Base-by-base conservation (phyloP, 1,140 invertebrate genomes). In the Eumeta japonica region DNA sequence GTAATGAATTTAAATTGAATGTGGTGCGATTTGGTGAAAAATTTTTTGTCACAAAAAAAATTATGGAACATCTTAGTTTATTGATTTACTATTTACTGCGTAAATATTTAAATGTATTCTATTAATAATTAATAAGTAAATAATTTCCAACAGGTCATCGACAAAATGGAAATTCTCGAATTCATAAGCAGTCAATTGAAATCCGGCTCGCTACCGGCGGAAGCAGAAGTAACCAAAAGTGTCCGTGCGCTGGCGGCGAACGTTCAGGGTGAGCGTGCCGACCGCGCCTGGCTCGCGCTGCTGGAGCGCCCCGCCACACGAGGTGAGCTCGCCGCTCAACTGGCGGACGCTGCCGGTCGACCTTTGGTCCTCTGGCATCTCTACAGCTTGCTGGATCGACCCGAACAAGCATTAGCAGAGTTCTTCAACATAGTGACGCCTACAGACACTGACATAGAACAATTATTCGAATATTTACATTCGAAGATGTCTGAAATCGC, bases 381-480 rank as follows among this genome's bases (percentile, higher is more conserved):
- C 12, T 41, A 60, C 32, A 46, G 48, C 0, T 40, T 49, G 15
- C 45, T 57, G 3, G 50, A 53, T 12, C 9, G 9, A 12, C 7
- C 4, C 13, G 28, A 12, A 30, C 40, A 38, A 12, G 62, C 58
- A 13, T 17, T 75, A 10, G 41, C 51, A 27, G 38, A 72, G 3
- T 74, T 74, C 37, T 66, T 74, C 31, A 35, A 59, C 32, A 67
- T 72, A 24, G 48, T 52, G 12, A 13, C 45, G 0, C 65, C 58
- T 0, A 62, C 70, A 9, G 39, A 50, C 15, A 34, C 35, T 16
- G 68, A 73, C 19, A 24, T 68, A 3, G 61, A 72, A 32, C 72
- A 76, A 48, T 47, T 76, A 14, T 71, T 75, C 27, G 61, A 66
- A 14, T 75, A 75, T 37, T 46, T 76, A 10, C 49, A 17, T 31